Evolutionary conservation across 2,797 vertebrate genomes (phyloP).

Genomic region (Urocyon cinereoargenteus): DNA sequence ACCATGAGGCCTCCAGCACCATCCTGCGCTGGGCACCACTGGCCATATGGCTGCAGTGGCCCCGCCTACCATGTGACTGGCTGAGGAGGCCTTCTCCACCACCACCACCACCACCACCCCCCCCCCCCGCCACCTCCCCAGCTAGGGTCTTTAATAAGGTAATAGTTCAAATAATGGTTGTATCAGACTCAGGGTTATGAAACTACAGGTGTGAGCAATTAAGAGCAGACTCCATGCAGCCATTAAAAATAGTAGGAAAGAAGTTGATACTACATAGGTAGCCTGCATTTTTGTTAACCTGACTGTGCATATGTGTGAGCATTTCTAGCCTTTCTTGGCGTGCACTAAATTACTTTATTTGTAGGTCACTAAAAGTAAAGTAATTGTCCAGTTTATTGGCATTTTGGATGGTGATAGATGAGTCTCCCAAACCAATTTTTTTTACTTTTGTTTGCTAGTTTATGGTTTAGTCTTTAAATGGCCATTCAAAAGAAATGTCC

Average conservation of each 20-base stretch:
- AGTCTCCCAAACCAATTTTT: conserved; percentile 80
- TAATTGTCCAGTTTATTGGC: conserved; percentile 75
- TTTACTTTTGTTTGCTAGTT: conserved; percentile 84
- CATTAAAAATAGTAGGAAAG: conserved; percentile 62
- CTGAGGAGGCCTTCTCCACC: too few species aligned
- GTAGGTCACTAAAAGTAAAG: conserved; percentile 80
- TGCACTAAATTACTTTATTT: conserved; percentile 78
- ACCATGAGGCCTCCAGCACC: not conserved
- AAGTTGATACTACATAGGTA: conserved; percentile 16
- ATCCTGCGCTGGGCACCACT: not conserved
- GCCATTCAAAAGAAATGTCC: conserved; percentile 80
- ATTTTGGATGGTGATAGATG: conserved; percentile 54
- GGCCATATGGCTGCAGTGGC: not conserved
- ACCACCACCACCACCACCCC: too few species aligned
- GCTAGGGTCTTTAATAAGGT: conserved; percentile 50
- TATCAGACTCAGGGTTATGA: conserved; percentile 56
- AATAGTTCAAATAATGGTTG: conserved; percentile 61
- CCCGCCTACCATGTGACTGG: not conserved
- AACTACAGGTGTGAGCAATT: conserved; percentile 49
- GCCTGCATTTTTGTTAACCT: not conserved
- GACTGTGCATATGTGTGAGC: not conserved
- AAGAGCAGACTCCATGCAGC: conserved; percentile 43
- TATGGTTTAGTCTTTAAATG: conserved; percentile 86
- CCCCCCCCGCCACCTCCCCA: not conserved
- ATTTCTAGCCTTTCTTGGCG: conserved; percentile 69